A percentile compares a stretch with the other conserved stretches of the same genome.
phyloP scores from a whole-genome alignment of 2,113 vertebrate species.

The Otus sunia region DNA sequence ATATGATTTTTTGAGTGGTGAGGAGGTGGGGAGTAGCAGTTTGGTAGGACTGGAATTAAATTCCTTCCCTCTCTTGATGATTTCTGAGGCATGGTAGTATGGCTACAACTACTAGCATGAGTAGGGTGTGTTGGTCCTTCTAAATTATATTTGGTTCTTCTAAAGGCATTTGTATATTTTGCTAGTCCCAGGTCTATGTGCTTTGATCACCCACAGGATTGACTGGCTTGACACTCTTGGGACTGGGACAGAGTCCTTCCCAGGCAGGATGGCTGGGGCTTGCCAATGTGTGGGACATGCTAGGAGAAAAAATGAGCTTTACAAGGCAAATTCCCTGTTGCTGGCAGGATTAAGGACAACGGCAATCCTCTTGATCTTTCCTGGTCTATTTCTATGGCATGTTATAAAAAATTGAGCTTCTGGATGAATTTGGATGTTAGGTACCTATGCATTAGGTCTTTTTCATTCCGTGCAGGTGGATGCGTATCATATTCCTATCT shows the following conservation, averaged over 20 bases:
- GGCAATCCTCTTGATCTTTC: background rate
- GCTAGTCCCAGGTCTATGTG: background rate
- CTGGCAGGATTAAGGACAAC: background rate
- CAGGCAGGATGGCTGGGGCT: background rate
- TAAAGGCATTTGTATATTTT: background rate
- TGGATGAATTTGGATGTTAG: background rate
- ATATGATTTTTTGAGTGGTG: background rate
- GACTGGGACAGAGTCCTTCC: background rate
- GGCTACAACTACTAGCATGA: background rate
- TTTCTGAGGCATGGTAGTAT: background rate
- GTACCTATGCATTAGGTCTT: background rate
- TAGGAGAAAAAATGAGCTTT: background rate
- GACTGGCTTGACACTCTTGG: background rate
- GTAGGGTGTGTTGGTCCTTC: background rate
- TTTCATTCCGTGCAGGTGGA: background rate
- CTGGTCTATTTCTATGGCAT: background rate
- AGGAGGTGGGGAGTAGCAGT: background rate
- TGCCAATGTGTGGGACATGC: fast-evolving
- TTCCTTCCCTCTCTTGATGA: background rate
- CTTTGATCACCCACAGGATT: background rate
- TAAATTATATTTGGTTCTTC: background rate
- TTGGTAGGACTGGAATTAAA: background rate
- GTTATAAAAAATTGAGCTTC: background rate
- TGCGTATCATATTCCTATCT: background rate
- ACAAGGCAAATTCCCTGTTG: background rate